A percentile compares a stretch with the other conserved stretches of the same genome.
Evolutionary conservation across 2,888 invertebrate species (phyloP).

Genomic region (Apamea sordens): DNA sequence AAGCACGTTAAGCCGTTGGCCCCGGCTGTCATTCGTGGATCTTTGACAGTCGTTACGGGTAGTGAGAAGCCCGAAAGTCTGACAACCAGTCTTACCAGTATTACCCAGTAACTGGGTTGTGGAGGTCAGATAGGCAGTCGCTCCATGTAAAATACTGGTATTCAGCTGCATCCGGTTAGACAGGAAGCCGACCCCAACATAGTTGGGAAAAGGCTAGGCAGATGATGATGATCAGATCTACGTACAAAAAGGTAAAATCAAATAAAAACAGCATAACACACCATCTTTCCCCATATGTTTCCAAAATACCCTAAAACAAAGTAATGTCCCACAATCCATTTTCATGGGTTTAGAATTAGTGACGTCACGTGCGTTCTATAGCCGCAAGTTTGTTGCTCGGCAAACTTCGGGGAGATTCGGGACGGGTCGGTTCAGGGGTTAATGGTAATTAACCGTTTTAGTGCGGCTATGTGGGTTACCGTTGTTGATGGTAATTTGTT

Average conservation of each 20-base stretch:
- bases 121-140: too few relatives aligned
- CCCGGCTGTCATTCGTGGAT: too few relatives aligned
- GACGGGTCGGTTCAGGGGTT: conserved; percentile 71
- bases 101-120: too few relatives aligned
- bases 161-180: too few relatives aligned
- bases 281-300: not conserved
- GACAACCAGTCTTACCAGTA: too few relatives aligned
- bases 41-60: too few relatives aligned
- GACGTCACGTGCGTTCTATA: conserved; percentile 76
- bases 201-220: too few relatives aligned
- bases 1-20: too few relatives aligned
- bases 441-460: conserved; percentile 74
- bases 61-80: too few relatives aligned
- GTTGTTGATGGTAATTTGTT: conserved; percentile 19
- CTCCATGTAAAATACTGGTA: too few relatives aligned
- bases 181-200: too few relatives aligned
- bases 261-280: not conserved
- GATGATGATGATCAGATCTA: too few relatives aligned
- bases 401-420: conserved; percentile 55
- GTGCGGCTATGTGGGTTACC: conserved; percentile 56
- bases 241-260: not conserved
- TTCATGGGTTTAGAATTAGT: conserved; percentile 60
- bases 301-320: conserved; percentile 18
- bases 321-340: conserved; percentile 44
- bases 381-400: conserved; percentile 72